Evolutionary conservation across 2,797 vertebrate genomes (phyloP), one percentile per base, ranked within the genome.

Genomic region (Gallirallus australis): DNA sequence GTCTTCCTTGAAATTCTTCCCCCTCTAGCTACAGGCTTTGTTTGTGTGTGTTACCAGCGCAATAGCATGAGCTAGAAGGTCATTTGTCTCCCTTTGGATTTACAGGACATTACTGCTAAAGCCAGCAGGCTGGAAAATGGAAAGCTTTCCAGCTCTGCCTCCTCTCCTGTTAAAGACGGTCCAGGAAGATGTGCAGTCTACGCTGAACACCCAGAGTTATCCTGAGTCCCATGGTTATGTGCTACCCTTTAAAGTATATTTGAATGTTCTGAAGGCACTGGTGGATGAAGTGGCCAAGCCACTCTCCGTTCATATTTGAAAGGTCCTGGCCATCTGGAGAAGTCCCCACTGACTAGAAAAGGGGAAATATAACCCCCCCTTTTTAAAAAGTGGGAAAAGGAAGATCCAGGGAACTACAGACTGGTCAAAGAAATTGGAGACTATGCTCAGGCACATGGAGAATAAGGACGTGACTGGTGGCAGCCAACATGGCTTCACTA

Each of bases 51-150:
- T 96, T 94, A 68, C 94, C 80, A 96, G 91, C 88, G 90, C 88
- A 94, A 81, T 83, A 91, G 50, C 76, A 83, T 72, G 80, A 95
- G 90, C 54, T 86, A 91, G 91, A 96, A 97, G 94, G 96, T 97
- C 94, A 95, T 82, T 97, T 81, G 45, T 90, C 82, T 96, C 93
- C 91, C 90, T 93, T 78, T 90, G 85, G 96, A 88, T 83, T 95
- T 91, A 75, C 45, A 65, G 86, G 94, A 94, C 91, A 86, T 95
- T 96, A 95, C 30, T 71, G 88, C 65, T 95, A 50, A 71, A 93
- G 91, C 91, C 91, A 97, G 85, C 48, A 90, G 82, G 40, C 82
- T 95, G 94, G 95, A 96, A 96, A 96, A 86, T 83, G 54, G 91
- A 94, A 95, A 94, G 30, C n/a, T 86, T 94, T 90, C 90, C 96